Conservation (phyloP, 2,113 vertebrate species). For the Ramphastos sulfuratus region DNA sequence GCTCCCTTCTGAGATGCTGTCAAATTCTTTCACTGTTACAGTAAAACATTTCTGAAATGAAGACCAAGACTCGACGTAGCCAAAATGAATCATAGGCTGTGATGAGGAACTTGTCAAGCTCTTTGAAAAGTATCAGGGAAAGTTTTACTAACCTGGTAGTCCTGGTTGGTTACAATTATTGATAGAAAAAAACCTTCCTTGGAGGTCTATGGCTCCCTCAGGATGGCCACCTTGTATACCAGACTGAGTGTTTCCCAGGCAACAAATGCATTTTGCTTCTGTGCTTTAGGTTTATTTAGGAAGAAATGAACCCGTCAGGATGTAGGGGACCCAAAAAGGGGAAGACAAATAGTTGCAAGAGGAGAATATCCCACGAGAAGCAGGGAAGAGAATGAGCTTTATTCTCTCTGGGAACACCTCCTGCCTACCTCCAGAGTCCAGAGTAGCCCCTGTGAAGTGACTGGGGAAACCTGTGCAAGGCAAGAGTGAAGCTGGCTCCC, state of each 20-base stretch:
- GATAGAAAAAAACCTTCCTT: constrained; percentile 51
- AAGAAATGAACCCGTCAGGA: constrained; percentile 39
- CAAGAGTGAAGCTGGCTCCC: neutral
- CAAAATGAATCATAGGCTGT: neutral
- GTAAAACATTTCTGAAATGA: neutral
- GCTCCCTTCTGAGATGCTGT: neutral
- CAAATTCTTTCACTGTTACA: neutral
- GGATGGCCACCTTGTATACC: neutral
- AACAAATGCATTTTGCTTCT: constrained; percentile 67
- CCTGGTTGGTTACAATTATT: constrained; percentile 17
- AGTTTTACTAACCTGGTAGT: constrained; percentile 30
- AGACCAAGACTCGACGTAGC: neutral
- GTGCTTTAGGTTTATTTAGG: constrained; percentile 52
- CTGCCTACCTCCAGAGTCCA: neutral
- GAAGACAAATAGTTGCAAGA: constrained; percentile 29
- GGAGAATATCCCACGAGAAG: constrained; percentile 12
- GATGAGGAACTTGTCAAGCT: neutral
- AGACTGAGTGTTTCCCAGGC: constrained; percentile 47
- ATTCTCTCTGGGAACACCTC: neutral
- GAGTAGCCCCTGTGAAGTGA: neutral
- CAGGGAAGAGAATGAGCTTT: neutral
- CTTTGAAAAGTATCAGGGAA: neutral
- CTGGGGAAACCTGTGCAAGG: neutral
- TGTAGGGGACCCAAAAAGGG: constrained; percentile 49
- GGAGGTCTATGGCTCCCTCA: constrained; percentile 61